A percentile compares a stretch with the other conserved stretches of the same genome.
These are phyloP conservation scores for Schizotus pectinicornis DNA, from an alignment of 2,888 invertebrate genomes.

Conservation along the genomic window DNA sequence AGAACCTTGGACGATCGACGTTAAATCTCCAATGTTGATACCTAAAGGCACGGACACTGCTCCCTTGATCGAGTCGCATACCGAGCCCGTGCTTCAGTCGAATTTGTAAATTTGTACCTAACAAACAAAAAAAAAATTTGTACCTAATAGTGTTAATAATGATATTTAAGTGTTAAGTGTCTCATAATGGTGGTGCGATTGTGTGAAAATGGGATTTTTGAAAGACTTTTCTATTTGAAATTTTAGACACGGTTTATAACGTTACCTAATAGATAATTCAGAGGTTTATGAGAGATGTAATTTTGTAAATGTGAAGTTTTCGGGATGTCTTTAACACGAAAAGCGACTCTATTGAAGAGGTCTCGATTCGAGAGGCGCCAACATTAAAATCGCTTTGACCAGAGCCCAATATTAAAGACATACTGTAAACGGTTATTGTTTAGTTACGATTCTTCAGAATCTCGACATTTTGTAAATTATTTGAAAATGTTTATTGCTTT, in stretches of 20 bases:
- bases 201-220: neutral
- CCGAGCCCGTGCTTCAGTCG: slow-evolving; percentile 23
- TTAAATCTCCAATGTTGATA: slow-evolving; percentile 43
- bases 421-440: slow-evolving; percentile 5
- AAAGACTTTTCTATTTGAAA: no score
- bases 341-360: neutral
- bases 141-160: slow-evolving; percentile 7
- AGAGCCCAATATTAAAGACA: slow-evolving; percentile 28
- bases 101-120: slow-evolving; percentile 29
- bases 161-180: slow-evolving; percentile 22
- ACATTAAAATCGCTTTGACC: slow-evolving; percentile 15
- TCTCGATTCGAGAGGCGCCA: neutral
- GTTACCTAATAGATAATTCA: no score
- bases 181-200: neutral
- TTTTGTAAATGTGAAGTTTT: neutral
- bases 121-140: neutral
- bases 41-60: slow-evolving; percentile 43
- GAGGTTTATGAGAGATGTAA: no score
- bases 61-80: slow-evolving; percentile 43
- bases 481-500: no score
- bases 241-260: no score
- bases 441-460: no score
- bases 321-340: slow-evolving; percentile 19
- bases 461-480: no score
- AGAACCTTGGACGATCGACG: slow-evolving; percentile 54